Evolutionary conservation across 2,797 vertebrate genomes (phyloP), one percentile per base, ranked within the genome.

Genomic region (Notamacropus eugenii): DNA sequence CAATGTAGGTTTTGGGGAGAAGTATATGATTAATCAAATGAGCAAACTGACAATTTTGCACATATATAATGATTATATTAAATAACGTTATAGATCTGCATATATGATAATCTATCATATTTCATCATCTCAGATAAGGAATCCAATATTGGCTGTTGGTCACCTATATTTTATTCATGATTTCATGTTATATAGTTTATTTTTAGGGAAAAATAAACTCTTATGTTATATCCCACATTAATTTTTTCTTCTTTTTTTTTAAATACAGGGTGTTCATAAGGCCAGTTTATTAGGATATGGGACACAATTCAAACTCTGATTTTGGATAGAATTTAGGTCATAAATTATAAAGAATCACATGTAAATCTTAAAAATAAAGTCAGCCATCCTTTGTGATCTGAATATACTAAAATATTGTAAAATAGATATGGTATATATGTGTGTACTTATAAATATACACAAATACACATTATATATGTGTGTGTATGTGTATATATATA

Each of bases 361-460:
- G 90, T 92, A 4, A 92, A 91, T 93, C 82, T 97, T 92, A 82
- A 93, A 93, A 95, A 92, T 16, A 56, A 34, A 92, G 24, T 92
- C 46, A 95, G 2, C n/a, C 59, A 94, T 46, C 22, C 59, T 67
- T 67, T 67, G 62, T 31, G 1, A 67, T n/a, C 13, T n/a, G 62
- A 67, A 67, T 13, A 67, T n/a, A 67, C 62, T n/a, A n/a, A 62
- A 62, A 62, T 62, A 62, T 62, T 62, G 2, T 62, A 34, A 62
- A 62, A 34, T 3, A 62, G 0, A 59, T 59, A 31, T 34, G 28
- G 22, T 9, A 58, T 58, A 59, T 31, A 59, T 31, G 28, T 59
- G 28, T 59, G 12, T 59, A 3, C 58, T 59, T 59, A 59, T 31
- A 31, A 59, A 11, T 31, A 59, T 1, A 58, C 28, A 57, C 56